Base-by-base conservation (phyloP, 2,888 invertebrate genomes). In the Acanthosoma haemorrhoidale region DNA sequence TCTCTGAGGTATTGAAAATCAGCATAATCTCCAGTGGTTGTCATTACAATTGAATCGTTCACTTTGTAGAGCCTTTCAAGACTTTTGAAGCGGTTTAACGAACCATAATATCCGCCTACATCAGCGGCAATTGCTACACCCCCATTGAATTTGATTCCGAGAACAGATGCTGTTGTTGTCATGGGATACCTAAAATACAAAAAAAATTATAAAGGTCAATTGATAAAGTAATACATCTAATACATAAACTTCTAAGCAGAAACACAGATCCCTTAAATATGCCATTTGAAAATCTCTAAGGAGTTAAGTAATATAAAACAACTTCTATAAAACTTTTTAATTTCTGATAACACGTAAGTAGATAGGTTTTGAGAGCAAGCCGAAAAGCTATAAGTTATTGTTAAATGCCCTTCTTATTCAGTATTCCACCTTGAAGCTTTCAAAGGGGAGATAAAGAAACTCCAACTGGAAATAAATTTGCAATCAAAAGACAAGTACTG, bases 121-220 rank as follows among this genome's bases (percentile, higher is more conserved):
- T 99, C 98, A 2, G 94, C 96, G 16, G 95, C 95, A 57, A 98
- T 86, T 61, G 95, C 85, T 16, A 96, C 89, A 36, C 97, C 98
- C 73, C 87, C 88, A 77, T 94, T 88, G 77, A 91, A 97, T 76
- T 88, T 87, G 13, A 97, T 79, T 4, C 91, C 96, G 25, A 97
- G 82, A 0, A 97, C 93, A 34, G 96, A 95, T 3, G 96, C 91
- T 13, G 95, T 94, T 1, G 96, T 96, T 2, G 93, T 92, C 63
- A 92, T 88, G 0, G 96, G 95, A 32, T 71, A 38, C 69, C 73
- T 73, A 29, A 57, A 70, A 71, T 15, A 59, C 25, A 60, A 6
- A 31, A 60, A 60, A 4, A 67, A 18, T 13, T 9, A 58, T 32
- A 61, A 6, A 59, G 38, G 36, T 61, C 32, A 68, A 25, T 15